Base-by-base conservation (phyloP, 2,888 invertebrate genomes). In the Timema podura region DNA sequence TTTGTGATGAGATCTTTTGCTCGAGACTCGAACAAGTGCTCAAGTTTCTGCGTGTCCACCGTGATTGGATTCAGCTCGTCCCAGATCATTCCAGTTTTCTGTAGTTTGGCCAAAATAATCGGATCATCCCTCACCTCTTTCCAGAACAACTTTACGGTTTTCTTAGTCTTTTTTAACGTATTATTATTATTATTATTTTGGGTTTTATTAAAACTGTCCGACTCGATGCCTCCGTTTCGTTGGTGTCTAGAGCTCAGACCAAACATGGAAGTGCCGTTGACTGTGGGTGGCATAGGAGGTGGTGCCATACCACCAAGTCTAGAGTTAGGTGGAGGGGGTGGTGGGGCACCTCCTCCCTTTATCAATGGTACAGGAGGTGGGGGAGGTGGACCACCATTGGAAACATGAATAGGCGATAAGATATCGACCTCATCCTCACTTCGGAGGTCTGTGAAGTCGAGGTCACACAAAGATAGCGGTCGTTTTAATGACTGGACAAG, bases 111-210 rank as follows among this genome's bases (percentile, higher is more conserved):
- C 65, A 90, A 83, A 73, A 88, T 88, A 49, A 89, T 83, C 0
- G 89, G 89, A 78, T 90, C 89, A 75, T 93, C 94, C 75, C 92
- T 88, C 8, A 95, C 92, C 82, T 98, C 96, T 79, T 93, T 93
- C 99, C 99, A 99, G 81, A 99, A 99, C 68, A 99, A 84, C 82
- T 97, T 97, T 13, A 99, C 93, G 45, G 98, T 98, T 81, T 98
- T 96, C 83, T 97, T 97, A 79, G 91, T 95, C 80, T 95, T 95
- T 80, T 89, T 91, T 57, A 88, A 85, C 0, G 82, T 30, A 30
- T 30, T 30, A 45, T 61, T 61, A 2, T 8, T 11, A 15, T n/a
- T 15, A 45, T 61, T 61, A 80, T 78, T 83, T 78, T 77, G 84
- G 70, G 82, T 79, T 68, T 76, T 74, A 57, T 65, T 57, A 10